A percentile compares a stretch with the other conserved stretches of the same genome.
These are phyloP conservation scores for Branchinecta lynchi DNA, from an alignment of 1,140 invertebrate genomes.

Conservation along the genomic window DNA sequence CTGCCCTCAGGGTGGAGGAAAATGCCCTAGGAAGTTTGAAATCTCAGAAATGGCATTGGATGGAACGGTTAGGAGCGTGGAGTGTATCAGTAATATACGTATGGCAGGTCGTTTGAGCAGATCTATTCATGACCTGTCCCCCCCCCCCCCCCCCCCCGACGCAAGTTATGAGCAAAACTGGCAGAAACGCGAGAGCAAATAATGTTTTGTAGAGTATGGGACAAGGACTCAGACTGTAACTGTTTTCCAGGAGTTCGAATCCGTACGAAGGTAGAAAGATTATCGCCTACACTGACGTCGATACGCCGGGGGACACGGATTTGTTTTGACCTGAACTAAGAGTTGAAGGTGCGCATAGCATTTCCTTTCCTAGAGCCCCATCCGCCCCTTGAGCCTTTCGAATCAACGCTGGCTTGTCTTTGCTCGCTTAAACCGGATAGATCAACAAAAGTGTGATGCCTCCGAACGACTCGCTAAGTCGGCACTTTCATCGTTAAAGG, in stretches of 20 bases:
- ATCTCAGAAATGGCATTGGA: background rate
- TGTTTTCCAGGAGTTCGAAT: conserved; percentile 24
- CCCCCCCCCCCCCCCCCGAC: too few relatives aligned
- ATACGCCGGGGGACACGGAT: conserved; percentile 55
- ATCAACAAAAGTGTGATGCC: conserved; percentile 16
- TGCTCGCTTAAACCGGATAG: conserved; percentile 20
- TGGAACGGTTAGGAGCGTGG: too few relatives aligned
- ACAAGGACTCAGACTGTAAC: background rate
- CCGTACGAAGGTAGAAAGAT: conserved; percentile 43
- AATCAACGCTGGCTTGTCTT: conserved; percentile 21
- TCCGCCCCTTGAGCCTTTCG: background rate
- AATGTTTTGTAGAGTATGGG: too few relatives aligned
- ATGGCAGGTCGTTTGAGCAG: too few relatives aligned
- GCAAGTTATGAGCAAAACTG: too few relatives aligned
- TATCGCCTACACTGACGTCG: conserved; percentile 66
- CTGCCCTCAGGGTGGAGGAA: background rate
- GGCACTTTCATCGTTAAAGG: too few relatives aligned
- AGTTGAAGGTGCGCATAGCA: conserved; percentile 11
- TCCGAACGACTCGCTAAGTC: too few relatives aligned
- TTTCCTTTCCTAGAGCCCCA: conserved; percentile 17
- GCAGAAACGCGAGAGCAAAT: too few relatives aligned
- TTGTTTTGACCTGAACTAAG: conserved; percentile 38
- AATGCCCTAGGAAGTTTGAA: conserved; percentile 30
- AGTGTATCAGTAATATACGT: background rate
- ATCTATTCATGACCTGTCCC: too few relatives aligned